Evolutionary conservation across 1,140 invertebrate species (phyloP), one percentile per base, ranked within the genome.

Genomic region (Asobara japonica): DNA sequence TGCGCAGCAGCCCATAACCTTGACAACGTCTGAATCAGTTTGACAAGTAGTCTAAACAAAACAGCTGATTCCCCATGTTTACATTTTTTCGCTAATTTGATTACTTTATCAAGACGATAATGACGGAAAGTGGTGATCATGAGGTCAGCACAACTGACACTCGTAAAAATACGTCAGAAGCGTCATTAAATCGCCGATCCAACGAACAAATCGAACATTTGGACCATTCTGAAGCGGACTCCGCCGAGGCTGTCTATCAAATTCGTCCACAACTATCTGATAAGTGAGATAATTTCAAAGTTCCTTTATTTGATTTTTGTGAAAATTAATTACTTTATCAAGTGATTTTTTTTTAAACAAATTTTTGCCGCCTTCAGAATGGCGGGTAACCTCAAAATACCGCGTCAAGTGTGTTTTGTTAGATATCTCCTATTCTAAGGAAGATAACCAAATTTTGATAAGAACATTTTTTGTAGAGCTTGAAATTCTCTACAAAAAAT

Each of bases 231-330:
- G 36, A 51, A 11, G 6, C 45, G 31, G 20, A 41, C 10, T 45
- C 13, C 0, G 2, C 64, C 2, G 33, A 61, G 11, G 18, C 51
- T 16, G 48, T 10, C 10, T 72, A 72, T 72, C 71, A 67, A 72
- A 72, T 72, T 18, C 48, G 64, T 62, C 71, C 65, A n/a, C 45
- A 72, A 61, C 30, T 72, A n/a, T 16, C 30, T 29, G 41, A 72
- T 13, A 67, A 67, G 64, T 66, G 38, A 30, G 29, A 56, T 13
- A n/a, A 16, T 25, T 0, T 16, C 20, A 41, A 36, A 27, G 11
- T 30, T 36, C 41, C 20, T 18, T 66, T 22, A 1, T 61, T 18
- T 20, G 29, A 64, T 27, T 64, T 4, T 36, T n/a, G 33, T 61
- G n/a, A n/a, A 30, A 65, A 16, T n/a, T 18, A 38, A 41, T 22